Percentiles rank a stretch among this genome's conserved stretches.
Conservation (phyloP, 2,797 vertebrate genomes). For the Meda fulgida region DNA sequence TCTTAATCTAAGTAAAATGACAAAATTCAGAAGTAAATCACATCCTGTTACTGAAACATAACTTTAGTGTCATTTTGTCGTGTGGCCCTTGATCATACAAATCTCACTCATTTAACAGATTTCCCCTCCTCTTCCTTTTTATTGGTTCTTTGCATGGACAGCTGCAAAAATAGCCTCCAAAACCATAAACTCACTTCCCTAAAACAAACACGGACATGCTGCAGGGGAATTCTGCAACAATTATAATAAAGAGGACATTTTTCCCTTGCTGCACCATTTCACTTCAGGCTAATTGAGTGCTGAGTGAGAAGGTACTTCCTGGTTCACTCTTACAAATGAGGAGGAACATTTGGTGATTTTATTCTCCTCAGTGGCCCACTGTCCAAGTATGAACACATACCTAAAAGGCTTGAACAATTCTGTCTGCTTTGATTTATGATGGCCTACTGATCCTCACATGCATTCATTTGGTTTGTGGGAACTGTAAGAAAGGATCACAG, state of each 20-base stretch:
- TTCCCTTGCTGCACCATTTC: conserved; percentile 57
- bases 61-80: neutral
- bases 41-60: neutral
- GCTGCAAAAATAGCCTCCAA: conserved; percentile 71
- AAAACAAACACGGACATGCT: conserved; percentile 76
- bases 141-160: conserved; percentile 54
- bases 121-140: conserved; percentile 18
- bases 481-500: conserved; percentile 40
- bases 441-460: conserved; percentile 21
- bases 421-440: conserved; percentile 1
- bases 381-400: conserved; percentile 70
- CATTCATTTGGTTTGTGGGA: conserved; percentile 37
- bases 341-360: conserved; percentile 67
- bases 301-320: conserved; percentile 71
- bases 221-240: conserved; percentile 76
- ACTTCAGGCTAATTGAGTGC: conserved; percentile 72
- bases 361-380: conserved; percentile 74
- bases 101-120: conserved; percentile 21
- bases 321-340: conserved; percentile 75
- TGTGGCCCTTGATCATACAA: neutral
- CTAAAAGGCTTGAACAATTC: conserved; percentile 42
- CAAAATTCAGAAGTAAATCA: neutral
- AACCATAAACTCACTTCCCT: conserved; percentile 62
- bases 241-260: conserved; percentile 76
- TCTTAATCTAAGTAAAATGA: neutral